A percentile compares a stretch with the other conserved stretches of the same genome.
phyloP scores from a whole-genome alignment of 2,113 vertebrate genomes.

The Charina bottae region DNA sequence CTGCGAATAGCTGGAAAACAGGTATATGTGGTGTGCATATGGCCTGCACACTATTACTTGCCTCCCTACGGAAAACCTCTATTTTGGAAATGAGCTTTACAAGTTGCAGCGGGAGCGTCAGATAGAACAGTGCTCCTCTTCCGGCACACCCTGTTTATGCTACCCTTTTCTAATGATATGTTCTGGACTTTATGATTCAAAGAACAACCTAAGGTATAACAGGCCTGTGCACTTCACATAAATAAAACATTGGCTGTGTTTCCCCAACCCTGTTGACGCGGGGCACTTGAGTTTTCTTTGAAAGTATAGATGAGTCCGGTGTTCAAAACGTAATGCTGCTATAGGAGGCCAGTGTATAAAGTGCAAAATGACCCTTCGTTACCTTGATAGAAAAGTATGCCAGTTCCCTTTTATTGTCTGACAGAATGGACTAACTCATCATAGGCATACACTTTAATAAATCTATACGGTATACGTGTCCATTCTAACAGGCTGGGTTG shows the following conservation, averaged over 20 bases:
- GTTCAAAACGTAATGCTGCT: background rate
- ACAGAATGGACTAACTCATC: background rate
- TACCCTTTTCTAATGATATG: background rate
- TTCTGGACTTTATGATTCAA: background rate
- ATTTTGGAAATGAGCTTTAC: background rate
- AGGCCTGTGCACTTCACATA: background rate
- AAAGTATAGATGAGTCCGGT: background rate
- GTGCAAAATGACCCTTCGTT: background rate
- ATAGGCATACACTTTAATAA: no score
- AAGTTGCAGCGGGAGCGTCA: background rate
- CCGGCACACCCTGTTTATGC: background rate
- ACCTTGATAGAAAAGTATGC: background rate
- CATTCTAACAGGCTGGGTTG: background rate
- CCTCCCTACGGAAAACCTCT: background rate
- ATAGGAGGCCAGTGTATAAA: background rate
- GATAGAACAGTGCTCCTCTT: background rate
- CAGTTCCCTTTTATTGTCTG: background rate
- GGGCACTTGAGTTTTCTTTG: background rate
- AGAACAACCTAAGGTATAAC: background rate
- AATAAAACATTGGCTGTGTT: constrained; percentile 19
- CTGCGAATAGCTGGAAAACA: background rate
- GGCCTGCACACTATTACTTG: background rate
- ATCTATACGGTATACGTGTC: background rate
- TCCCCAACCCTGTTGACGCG: constrained; percentile 10
- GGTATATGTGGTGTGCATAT: background rate